Base-by-base conservation (phyloP, 2,888 invertebrate species). In the Nymphalis polychloros region DNA sequence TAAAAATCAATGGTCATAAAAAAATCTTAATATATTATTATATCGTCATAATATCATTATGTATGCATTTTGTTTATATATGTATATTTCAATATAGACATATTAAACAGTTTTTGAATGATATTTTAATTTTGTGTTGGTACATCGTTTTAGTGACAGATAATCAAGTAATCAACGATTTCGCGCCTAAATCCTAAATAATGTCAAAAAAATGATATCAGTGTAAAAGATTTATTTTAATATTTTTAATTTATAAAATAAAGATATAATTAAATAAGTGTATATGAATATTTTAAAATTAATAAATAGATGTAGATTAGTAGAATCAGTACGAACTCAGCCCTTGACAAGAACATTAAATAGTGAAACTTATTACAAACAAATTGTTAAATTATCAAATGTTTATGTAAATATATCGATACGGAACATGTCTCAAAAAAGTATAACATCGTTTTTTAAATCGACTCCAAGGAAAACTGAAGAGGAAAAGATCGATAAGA, bases 381-480 rank as follows among this genome's bases (percentile, higher is more conserved):
- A 19, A 47, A 47, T 47, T 31, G 17, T 5, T 31, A 47, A 27
- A 53, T 8, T 64, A 20, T 16, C 74, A 55, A 62, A 61, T 65
- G 64, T 73, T 46, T 59, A 60, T 55, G 17, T 70, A 31, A 67
- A 68, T 63, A 20, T 62, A 17, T 8, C 35, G 5, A 2, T 13
- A 19, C 79, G 74, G 72, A 84, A 69, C 1, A 93, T 93, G 93
- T 81, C 93, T 2, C 93, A 93, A 74, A 87, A 84, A 74, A 92
- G 87, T 71, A 93, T 93, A 49, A 92, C 84, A 16, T 92, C 91
- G 0, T 93, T 92, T 72, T 93, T 93, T 72, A 88, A 86, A 71
- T 80, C 80, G 55, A 85, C 86, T 10, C 90, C 91, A 0, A 86
- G 88, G 35, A 90, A 87, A 72, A 63, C 62, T 52, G 71, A 68